Conservation (phyloP, 1,140 invertebrate genomes). For the Arion vulgaris region DNA sequence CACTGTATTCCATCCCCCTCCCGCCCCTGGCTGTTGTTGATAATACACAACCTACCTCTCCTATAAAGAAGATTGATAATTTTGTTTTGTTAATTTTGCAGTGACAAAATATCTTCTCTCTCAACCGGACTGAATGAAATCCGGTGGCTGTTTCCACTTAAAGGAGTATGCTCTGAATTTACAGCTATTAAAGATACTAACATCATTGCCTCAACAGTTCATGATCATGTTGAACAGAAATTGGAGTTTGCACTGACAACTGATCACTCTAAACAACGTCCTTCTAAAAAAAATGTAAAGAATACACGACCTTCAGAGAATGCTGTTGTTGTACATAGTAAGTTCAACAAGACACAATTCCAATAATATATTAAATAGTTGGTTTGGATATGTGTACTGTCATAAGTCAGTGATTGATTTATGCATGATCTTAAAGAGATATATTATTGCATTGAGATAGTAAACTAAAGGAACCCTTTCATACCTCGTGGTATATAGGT, state of each 20-base stretch:
- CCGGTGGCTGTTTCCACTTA: slow-evolving; percentile 68
- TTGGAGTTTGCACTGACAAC: slow-evolving; percentile 68
- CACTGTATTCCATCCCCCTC: too few relatives aligned
- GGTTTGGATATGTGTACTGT: too few relatives aligned
- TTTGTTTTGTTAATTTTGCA: not conserved
- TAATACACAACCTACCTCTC: too few relatives aligned
- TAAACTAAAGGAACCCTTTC: too few relatives aligned
- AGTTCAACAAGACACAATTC: slow-evolving; percentile 33
- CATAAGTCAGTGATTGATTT: too few relatives aligned
- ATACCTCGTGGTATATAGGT: too few relatives aligned
- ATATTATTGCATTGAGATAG: too few relatives aligned
- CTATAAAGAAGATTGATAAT: too few relatives aligned
- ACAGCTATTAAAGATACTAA: slow-evolving; percentile 56
- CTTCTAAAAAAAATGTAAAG: slow-evolving; percentile 62
- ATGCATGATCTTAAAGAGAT: too few relatives aligned
- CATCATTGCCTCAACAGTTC: slow-evolving; percentile 60
- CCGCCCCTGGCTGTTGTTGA: too few relatives aligned
- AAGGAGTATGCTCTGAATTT: slow-evolving; percentile 68
- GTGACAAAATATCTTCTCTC: not conserved
- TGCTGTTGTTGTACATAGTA: slow-evolving; percentile 69
- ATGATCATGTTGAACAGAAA: slow-evolving; percentile 62
- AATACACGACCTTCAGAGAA: slow-evolving; percentile 59
- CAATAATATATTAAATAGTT: not conserved
- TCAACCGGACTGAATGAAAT: slow-evolving; percentile 57
- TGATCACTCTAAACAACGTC: slow-evolving; percentile 42